Conservation (phyloP, 2,797 vertebrate genomes). For the Helostoma temminkii region DNA sequence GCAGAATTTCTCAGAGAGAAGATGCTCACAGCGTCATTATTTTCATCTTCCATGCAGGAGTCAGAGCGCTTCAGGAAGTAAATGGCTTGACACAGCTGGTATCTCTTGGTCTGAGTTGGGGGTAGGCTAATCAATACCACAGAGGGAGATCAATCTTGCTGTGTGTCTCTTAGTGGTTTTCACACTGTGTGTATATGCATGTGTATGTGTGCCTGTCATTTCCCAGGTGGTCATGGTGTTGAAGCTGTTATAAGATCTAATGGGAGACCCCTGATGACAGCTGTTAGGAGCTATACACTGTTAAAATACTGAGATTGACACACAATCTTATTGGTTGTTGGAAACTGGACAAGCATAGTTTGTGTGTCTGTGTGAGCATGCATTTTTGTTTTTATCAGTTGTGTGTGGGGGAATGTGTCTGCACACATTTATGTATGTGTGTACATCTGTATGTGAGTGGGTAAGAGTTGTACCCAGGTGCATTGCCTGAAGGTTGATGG, state of each 20-base stretch:
- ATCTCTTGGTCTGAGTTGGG: constrained; percentile 69
- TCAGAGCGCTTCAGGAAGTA: constrained; percentile 67
- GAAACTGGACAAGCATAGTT: constrained; percentile 6
- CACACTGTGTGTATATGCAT: constrained; percentile 39
- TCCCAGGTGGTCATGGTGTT: constrained; percentile 53
- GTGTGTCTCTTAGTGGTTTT: constrained; percentile 52
- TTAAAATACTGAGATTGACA: constrained; percentile 25
- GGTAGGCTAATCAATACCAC: constrained; percentile 78
- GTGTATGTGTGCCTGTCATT: constrained; percentile 49
- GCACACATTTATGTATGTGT: background rate
- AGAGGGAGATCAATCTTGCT: constrained; percentile 71
- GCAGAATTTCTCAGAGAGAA: constrained; percentile 58
- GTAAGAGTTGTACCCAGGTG: constrained; percentile 59
- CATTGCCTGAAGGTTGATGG: constrained; percentile 51
- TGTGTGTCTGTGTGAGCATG: constrained; percentile 1
- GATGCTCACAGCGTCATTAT: constrained; percentile 69
- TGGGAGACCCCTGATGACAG: constrained; percentile 48
- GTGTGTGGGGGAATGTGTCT: constrained; percentile 1
- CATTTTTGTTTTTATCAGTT: constrained; percentile 6
- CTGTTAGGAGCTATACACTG: constrained; percentile 23
- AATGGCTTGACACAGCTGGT: constrained; percentile 78
- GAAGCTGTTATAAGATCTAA: constrained; percentile 53
- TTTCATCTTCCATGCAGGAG: constrained; percentile 73
- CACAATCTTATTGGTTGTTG: constrained; percentile 18
- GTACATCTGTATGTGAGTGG: constrained; percentile 21